A percentile compares a stretch with the other conserved stretches of the same genome.
These are phyloP conservation scores for Strongylocentrotus purpuratus DNA, from an alignment of 35 echinoderm and acorn worm species.

Conservation along the genomic window DNA sequence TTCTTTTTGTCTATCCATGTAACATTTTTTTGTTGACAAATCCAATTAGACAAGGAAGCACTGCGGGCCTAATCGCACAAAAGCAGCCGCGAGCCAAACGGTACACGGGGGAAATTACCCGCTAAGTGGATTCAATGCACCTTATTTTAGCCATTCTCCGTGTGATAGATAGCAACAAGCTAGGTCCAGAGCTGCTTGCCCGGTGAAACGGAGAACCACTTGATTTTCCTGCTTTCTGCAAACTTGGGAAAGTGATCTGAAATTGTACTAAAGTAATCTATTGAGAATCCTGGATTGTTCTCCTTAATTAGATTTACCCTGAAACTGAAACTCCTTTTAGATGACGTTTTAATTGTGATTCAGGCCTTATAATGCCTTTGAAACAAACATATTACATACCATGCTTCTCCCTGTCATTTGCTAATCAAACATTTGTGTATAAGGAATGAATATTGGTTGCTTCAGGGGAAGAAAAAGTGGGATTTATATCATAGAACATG, in stretches of 20 bases:
- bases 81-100: conserved; percentile 20
- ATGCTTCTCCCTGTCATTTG: background rate
- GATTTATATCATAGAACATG: no score
- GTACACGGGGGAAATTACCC: conserved; percentile 15
- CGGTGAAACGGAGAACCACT: background rate
- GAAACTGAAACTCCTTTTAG: background rate
- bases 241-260: background rate
- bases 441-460: background rate
- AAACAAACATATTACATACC: background rate
- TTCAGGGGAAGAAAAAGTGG: background rate
- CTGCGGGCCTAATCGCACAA: conserved; percentile 28
- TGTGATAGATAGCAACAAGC: background rate
- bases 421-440: background rate
- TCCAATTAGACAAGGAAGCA: conserved; percentile 41
- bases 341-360: background rate
- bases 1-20: background rate
- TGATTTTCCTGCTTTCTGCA: background rate
- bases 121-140: conserved; percentile 11
- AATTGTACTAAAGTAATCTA: background rate
- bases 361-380: no score
- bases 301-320: background rate
- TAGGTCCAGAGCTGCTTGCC: background rate
- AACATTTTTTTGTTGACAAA: conserved; percentile 41
- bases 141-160: background rate
- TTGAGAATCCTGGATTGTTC: no score